phyloP scores from a whole-genome alignment of 2,797 vertebrate genomes.

The Cyprinella venusta region DNA sequence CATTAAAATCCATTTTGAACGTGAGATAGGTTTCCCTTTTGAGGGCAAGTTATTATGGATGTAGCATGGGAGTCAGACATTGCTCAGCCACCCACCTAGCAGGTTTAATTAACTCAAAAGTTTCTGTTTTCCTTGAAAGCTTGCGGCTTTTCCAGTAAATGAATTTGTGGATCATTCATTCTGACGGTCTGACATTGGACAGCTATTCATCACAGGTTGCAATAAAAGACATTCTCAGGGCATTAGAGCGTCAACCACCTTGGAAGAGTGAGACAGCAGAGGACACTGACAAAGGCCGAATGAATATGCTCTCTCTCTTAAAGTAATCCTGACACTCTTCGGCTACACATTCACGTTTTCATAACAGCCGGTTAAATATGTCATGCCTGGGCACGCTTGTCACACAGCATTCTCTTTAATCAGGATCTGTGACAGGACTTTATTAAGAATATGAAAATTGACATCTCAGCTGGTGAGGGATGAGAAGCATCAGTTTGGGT shows the following conservation, averaged over 20 bases:
- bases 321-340: not conserved
- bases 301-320: conserved; percentile 29
- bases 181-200: conserved; percentile 34
- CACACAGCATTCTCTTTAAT: conserved; percentile 29
- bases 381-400: conserved; percentile 27
- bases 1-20: conserved; percentile 2
- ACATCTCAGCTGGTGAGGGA: not conserved
- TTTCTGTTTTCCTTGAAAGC: conserved; percentile 44
- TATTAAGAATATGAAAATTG: conserved; percentile 24
- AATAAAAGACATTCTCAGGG: conserved; percentile 46
- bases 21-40: not conserved
- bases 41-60: conserved; percentile 22
- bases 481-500: not conserved
- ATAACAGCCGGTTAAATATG: conserved; percentile 18
- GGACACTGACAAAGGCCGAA: conserved; percentile 9
- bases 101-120: conserved; percentile 56
- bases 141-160: conserved; percentile 50
- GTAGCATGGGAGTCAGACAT: conserved; percentile 40
- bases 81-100: conserved; percentile 53
- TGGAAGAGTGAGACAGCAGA: conserved; percentile 6
- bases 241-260: conserved; percentile 31
- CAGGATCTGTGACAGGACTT: conserved; percentile 29
- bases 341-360: conserved; percentile 12
- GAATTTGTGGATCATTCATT: conserved; percentile 56
- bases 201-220: conserved; percentile 46